Evolutionary conservation across 2,888 invertebrate species (phyloP).

Genomic region (Drosophila aldrichi): DNA sequence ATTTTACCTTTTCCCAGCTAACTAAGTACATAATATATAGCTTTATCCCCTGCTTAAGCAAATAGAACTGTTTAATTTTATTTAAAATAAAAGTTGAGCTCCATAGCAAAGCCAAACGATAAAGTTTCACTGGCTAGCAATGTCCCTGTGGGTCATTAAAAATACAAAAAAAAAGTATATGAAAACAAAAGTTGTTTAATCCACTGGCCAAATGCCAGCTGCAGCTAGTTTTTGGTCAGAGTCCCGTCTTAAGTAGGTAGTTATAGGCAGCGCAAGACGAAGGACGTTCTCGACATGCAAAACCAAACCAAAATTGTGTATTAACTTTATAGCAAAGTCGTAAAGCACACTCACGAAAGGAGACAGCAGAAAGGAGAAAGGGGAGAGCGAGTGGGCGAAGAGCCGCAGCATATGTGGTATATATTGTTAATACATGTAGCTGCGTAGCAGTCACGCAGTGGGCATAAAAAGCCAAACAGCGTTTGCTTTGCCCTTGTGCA

Average conservation of each 20-base stretch:
- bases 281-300: conserved; percentile 11
- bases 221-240: conserved; percentile 11
- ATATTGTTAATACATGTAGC: conserved; percentile 49
- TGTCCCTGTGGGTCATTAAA: background rate
- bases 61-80: background rate
- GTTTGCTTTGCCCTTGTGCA: conserved; percentile 51
- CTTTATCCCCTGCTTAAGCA: background rate
- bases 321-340: conserved; percentile 46
- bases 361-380: background rate
- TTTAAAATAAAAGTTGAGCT: background rate
- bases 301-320: conserved; percentile 36
- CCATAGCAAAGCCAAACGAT: background rate
- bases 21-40: too few relatives aligned
- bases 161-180: background rate
- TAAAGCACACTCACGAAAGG: conserved; percentile 54
- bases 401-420: conserved; percentile 16
- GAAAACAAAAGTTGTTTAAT: conserved; percentile 20
- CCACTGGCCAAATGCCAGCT: conserved; percentile 8
- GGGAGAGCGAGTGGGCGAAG: background rate
- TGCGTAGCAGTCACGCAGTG: conserved; percentile 67
- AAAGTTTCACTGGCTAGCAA: background rate
- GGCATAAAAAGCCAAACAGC: conserved; percentile 71
- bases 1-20: too few relatives aligned
- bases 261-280: background rate
- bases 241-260: conserved; percentile 4